Evolutionary conservation across 2,888 invertebrate genomes (phyloP).

Genomic region (Caenorhabditis sp.): DNA sequence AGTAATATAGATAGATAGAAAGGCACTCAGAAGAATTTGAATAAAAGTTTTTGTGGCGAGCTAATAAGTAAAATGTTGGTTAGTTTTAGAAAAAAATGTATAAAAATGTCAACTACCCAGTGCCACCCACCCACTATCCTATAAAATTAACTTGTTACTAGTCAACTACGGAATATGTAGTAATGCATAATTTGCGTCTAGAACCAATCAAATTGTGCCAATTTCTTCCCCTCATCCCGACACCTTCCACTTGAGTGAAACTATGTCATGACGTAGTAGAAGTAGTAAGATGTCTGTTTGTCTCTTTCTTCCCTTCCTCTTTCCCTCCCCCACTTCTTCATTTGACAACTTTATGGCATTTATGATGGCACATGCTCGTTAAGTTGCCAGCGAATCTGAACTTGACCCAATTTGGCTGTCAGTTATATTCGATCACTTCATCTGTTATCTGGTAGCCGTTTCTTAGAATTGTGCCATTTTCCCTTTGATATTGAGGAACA

Average conservation of each 20-base stretch:
- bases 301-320: background rate
- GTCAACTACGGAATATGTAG: too few relatives aligned
- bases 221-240: background rate
- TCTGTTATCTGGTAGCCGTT: too few relatives aligned
- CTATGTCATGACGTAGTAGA: conserved; percentile 20
- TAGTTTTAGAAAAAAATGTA: too few relatives aligned
- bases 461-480: too few relatives aligned
- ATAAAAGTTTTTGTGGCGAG: background rate
- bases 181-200: background rate
- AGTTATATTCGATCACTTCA: conserved; percentile 27
- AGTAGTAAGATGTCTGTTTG: conserved; percentile 14
- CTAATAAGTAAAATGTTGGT: too few relatives aligned
- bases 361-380: conserved; percentile 32
- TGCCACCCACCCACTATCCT: background rate
- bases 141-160: too few relatives aligned
- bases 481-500: too few relatives aligned
- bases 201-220: conserved; percentile 32
- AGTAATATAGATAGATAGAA: background rate
- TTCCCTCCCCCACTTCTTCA: conserved; percentile 8
- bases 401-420: conserved; percentile 48
- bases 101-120: background rate
- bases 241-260: conserved; percentile 35
- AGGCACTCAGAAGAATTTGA: conserved; percentile 12
- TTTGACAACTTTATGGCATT: conserved; percentile 39
- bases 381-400: conserved; percentile 5